Evolutionary conservation across 2,888 invertebrate genomes (phyloP).

Genomic region (Hesperia comma): DNA sequence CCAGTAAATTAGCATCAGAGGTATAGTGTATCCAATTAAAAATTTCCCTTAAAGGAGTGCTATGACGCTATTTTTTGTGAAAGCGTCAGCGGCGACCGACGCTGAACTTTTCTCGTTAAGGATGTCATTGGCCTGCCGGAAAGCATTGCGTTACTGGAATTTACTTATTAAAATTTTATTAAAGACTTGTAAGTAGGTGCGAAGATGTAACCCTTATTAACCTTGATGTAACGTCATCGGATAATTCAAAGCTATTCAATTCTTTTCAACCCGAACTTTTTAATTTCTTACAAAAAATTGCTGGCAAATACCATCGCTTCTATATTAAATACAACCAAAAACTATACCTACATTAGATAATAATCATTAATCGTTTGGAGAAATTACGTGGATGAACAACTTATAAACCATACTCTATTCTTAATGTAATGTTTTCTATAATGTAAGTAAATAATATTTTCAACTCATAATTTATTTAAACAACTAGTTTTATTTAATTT

Average conservation of each 20-base stretch:
- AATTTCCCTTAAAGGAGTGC: conserved; percentile 9
- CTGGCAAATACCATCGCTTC: too few species aligned
- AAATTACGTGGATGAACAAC: too few species aligned
- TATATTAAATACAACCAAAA: too few species aligned
- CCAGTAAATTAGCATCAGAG: conserved; percentile 12
- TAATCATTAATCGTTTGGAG: too few species aligned
- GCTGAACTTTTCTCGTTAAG: conserved; percentile 23
- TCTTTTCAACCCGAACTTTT: background rate
- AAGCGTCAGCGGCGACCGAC: conserved; percentile 10
- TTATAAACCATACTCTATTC: too few species aligned
- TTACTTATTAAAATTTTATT: conserved; percentile 6
- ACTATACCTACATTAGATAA: too few species aligned
- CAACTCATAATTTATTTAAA: too few species aligned
- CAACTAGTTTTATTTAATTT: too few species aligned
- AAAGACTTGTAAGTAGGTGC: conserved; percentile 1
- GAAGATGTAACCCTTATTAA: background rate
- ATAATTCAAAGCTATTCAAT: background rate
- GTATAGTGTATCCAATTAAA: conserved; percentile 24
- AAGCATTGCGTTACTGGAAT: conserved; percentile 13
- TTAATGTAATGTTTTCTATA: too few species aligned
- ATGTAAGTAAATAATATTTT: too few species aligned
- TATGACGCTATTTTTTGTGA: conserved; percentile 20
- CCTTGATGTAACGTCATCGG: background rate
- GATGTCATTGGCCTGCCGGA: conserved; percentile 19
- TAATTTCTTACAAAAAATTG: background rate